Evolutionary conservation across 2,113 vertebrate species (phyloP).

Genomic region (Saguinus midas): DNA sequence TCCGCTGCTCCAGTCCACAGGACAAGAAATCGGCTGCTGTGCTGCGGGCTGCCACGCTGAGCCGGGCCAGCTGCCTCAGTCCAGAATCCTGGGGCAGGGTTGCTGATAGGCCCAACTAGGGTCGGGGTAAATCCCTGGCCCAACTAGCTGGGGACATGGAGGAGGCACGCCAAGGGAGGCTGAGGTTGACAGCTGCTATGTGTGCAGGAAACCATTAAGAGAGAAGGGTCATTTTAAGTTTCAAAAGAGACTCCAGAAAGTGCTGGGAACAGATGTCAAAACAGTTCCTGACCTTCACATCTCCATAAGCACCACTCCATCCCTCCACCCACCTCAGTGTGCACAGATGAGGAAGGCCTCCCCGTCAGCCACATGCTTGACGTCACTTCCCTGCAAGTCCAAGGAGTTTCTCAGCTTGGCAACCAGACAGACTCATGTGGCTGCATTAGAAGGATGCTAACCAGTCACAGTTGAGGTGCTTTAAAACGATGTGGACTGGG

Average conservation of each 20-base stretch:
- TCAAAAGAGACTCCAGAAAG: not conserved
- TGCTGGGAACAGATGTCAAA: not conserved
- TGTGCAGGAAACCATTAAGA: not conserved
- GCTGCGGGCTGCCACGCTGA: not conserved
- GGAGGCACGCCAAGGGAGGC: not conserved
- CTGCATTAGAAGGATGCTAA: not conserved
- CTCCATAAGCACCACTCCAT: not conserved
- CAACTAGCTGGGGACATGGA: not conserved
- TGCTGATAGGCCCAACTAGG: not conserved
- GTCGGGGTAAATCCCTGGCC: not conserved
- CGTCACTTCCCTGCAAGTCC: not conserved
- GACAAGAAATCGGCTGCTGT: too few species aligned
- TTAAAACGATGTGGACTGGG: not conserved
- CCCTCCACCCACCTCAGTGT: not conserved
- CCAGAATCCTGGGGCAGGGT: not conserved
- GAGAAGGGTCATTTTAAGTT: not conserved
- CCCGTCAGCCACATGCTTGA: not conserved
- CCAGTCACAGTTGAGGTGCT: not conserved
- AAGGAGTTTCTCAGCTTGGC: not conserved
- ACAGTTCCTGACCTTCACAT: not conserved
- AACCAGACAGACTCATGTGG: not conserved
- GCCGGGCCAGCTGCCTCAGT: not conserved
- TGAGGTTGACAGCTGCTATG: not conserved
- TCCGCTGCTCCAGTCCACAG: not conserved
- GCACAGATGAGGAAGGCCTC: not conserved